Evolutionary conservation across 2,888 invertebrate species (phyloP).

Genomic region (Dusona sp.): DNA sequence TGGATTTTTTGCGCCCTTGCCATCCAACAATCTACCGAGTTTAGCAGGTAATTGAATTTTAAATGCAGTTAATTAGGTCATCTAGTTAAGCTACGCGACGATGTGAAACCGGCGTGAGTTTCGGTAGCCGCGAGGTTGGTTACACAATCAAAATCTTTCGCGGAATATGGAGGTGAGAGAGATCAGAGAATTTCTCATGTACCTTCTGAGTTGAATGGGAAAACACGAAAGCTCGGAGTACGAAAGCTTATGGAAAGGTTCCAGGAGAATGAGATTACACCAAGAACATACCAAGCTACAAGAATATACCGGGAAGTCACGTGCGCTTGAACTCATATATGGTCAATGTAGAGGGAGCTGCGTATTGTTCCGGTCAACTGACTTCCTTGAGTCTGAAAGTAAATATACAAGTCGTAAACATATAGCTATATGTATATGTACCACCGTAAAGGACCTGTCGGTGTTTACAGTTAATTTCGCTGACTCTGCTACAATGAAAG

Average conservation of each 20-base stretch:
- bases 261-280: constrained; percentile 22
- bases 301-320: constrained; percentile 36
- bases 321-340: constrained; percentile 38
- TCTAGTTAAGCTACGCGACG: constrained; percentile 67
- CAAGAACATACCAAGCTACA: constrained; percentile 9
- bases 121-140: constrained; percentile 27
- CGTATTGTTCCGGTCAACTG: constrained; percentile 46
- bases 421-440: constrained; percentile 14
- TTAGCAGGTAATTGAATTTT: constrained; percentile 80
- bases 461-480: constrained; percentile 63
- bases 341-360: constrained; percentile 20
- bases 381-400: constrained; percentile 40
- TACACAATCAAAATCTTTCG: constrained; percentile 70
- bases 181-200: constrained; percentile 30
- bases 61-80: constrained; percentile 81
- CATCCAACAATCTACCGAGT: constrained; percentile 49
- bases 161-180: constrained; percentile 39
- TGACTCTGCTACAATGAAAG: constrained; percentile 32
- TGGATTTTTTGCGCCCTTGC: constrained; percentile 35
- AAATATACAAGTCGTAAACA: constrained; percentile 48
- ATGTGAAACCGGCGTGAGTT: constrained; percentile 64
- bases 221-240: constrained; percentile 26
- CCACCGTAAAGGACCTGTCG: constrained; percentile 15
- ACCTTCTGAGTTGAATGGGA: not conserved
- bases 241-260: constrained; percentile 2